These are phyloP conservation scores for Phataginus tetradactyla DNA, from an alignment of 2,797 vertebrate genomes.

Conservation along the genomic window DNA sequence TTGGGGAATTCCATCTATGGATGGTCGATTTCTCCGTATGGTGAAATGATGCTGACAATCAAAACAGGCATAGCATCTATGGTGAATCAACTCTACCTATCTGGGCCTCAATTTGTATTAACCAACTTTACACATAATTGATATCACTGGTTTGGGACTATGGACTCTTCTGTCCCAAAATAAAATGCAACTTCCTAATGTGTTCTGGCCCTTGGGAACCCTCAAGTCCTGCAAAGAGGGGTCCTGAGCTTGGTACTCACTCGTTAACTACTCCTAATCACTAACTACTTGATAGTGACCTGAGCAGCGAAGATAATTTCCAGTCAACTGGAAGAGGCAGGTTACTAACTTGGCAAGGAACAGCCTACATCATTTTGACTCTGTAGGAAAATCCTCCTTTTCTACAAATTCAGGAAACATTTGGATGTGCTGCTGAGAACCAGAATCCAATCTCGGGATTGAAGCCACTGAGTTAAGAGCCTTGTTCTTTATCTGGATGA, in stretches of 20 bases:
- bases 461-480: background rate
- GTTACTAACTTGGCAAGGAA: background rate
- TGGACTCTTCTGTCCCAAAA: background rate
- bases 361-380: too few species aligned
- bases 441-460: background rate
- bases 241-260: background rate
- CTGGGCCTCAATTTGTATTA: background rate
- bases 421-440: background rate
- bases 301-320: background rate
- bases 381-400: fast-evolving
- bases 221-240: background rate
- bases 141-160: background rate
- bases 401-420: background rate
- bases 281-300: background rate
- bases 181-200: background rate
- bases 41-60: background rate
- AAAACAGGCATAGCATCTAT: too few species aligned
- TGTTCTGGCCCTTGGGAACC: background rate
- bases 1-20: background rate
- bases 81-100: fast-evolving
- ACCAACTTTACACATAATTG: background rate
- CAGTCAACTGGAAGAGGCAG: background rate
- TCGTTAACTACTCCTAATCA: background rate
- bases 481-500: background rate
- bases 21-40: background rate